These are phyloP conservation scores for Turnix velox DNA, from an alignment of 2,113 vertebrate genomes.

Conservation along the genomic window DNA sequence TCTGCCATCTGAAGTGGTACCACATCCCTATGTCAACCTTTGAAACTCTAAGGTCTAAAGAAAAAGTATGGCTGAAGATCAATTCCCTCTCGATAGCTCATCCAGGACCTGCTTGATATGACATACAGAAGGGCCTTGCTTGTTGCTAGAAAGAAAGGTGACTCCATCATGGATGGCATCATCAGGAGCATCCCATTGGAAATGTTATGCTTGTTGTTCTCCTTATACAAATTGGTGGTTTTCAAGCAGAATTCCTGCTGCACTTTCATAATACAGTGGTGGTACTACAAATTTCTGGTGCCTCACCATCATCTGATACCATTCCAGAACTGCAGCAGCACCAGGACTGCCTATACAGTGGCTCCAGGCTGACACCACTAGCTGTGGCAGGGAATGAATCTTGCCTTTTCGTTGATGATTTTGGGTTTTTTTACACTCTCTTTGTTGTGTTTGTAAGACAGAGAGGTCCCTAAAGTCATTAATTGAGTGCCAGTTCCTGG, in stretches of 20 bases:
- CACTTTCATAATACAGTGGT: neutral
- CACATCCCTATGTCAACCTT: rapidly evolving
- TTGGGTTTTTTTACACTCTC: neutral
- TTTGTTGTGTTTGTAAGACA: neutral
- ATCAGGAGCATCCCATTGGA: neutral
- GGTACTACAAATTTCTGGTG: neutral
- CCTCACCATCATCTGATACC: neutral
- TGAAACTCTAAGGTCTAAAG: neutral
- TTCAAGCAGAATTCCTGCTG: neutral
- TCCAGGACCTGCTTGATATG: neutral
- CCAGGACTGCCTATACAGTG: neutral
- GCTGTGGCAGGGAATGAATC: rapidly evolving
- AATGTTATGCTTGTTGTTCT: neutral
- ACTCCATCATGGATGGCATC: neutral
- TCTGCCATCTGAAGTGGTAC: neutral
- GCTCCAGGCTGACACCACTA: neutral
- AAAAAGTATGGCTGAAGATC: neutral
- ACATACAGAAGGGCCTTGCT: neutral
- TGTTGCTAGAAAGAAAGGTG: neutral
- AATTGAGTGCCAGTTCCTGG: neutral
- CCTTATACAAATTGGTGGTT: neutral
- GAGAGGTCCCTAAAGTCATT: neutral
- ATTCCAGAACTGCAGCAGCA: rapidly evolving
- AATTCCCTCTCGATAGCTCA: neutral
- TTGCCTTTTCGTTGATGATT: neutral